Percentiles rank a stretch among this genome's conserved stretches.
phyloP scores from a whole-genome alignment of 2,113 vertebrate genomes.

The Archocentrus centrarchus region DNA sequence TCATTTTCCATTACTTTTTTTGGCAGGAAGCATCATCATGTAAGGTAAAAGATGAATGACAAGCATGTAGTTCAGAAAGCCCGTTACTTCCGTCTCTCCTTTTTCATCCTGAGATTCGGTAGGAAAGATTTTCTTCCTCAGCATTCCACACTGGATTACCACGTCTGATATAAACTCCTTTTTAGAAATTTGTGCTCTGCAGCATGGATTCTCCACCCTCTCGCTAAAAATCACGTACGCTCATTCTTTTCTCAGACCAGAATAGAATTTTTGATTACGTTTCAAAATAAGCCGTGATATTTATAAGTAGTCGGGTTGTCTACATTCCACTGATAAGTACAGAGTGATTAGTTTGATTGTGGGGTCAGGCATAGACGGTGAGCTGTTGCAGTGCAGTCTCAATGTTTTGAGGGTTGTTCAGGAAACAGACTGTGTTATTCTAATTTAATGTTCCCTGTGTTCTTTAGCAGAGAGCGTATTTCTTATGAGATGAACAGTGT shows the following conservation, averaged over 20 bases:
- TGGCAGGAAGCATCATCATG: constrained; percentile 26
- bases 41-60: not conserved
- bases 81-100: not conserved
- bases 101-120: constrained; percentile 23
- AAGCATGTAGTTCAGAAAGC: not conserved
- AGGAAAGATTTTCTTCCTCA: constrained; percentile 21
- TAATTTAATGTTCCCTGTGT: constrained; percentile 44
- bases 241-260: constrained; percentile 48
- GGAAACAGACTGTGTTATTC: constrained; percentile 53
- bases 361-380: constrained; percentile 18
- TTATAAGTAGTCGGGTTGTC: constrained; percentile 56
- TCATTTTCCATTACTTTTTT: not conserved
- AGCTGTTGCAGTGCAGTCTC: constrained; percentile 39
- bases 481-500: constrained; percentile 16
- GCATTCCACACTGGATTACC: constrained; percentile 59
- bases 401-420: constrained; percentile 61
- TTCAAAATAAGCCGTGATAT: constrained; percentile 61
- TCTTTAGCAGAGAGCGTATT: constrained; percentile 10
- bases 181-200: not conserved
- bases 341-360: constrained; percentile 57
- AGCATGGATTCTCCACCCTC: not conserved
- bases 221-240: constrained; percentile 21
- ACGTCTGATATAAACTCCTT: constrained; percentile 16
- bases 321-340: constrained; percentile 67
- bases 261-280: constrained; percentile 55